Evolutionary conservation across 2,888 invertebrate genomes (phyloP), one percentile per base, ranked within the genome.

Genomic region (Pimpla rufipes): DNA sequence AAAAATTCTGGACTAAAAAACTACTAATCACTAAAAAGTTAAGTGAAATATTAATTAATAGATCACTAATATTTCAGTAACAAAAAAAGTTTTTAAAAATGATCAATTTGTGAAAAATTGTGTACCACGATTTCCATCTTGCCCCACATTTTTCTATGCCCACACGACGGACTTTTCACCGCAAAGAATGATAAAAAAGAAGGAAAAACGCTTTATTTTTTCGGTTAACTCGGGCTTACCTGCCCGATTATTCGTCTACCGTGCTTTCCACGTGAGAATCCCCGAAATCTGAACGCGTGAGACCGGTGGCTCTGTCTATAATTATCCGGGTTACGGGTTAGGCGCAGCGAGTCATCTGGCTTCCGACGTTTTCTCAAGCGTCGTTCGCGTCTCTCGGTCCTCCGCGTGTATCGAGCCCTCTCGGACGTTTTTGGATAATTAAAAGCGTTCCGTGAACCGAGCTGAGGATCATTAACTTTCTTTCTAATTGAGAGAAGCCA

Each of bases 381-480:
- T 55, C 47, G 18, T 57, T 21, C 29, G 29, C 29, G 29, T 29
- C 29, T 29, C 29, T 5, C 29, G 29, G 29, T 59, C 18, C 68
- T 75, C 11, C 18, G 29, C 29, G 29, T 47, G 23, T 55, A 64
- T 70, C 37, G 64, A 52, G 29, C 64, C 62, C n/a, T 35, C 37
- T 23, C 29, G 52, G 71, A 42, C 42, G n/a, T 29, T 68, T 62
- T 75, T 50, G 64, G 75, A 79, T 79, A 83, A 83, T 83, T 80
- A 83, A 80, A 83, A 83, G 75, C 71, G 83, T 76, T 66, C 45
- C 59, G 18, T 45, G 62, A 55, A 76, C 76, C 16, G 52, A 70
- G 67, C 29, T 70, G 79, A 62, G 42, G 59, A 70, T 70, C 83
- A 80, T 83, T 83, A 83, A 83, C 71, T 83, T 80, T 80, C 79